phyloP scores from a whole-genome alignment of 2,797 vertebrate species.

The Coracias cyanogaster region DNA sequence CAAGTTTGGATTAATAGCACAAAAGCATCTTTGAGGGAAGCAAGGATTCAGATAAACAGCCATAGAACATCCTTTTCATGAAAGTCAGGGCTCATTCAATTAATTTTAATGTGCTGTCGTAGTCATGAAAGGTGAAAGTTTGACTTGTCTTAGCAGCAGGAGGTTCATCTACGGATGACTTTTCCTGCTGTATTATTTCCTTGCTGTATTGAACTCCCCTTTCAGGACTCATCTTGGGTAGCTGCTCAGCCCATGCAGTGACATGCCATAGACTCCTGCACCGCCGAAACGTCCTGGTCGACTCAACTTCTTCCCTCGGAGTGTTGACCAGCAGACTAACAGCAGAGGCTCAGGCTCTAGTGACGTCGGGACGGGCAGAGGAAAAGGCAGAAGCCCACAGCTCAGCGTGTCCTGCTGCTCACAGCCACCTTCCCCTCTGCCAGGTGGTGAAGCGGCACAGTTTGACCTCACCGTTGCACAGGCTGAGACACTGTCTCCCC shows the following conservation, averaged over 20 bases:
- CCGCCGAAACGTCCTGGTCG: background rate
- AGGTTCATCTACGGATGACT: background rate
- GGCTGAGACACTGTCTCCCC: background rate
- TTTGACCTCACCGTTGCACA: background rate
- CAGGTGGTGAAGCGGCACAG: background rate
- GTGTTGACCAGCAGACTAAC: background rate
- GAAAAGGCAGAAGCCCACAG: background rate
- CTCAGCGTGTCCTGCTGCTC: background rate
- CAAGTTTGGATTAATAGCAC: background rate
- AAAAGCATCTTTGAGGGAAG: background rate
- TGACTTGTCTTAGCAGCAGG: background rate
- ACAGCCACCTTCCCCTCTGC: background rate
- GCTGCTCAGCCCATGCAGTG: background rate
- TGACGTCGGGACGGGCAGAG: background rate
- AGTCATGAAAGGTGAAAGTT: background rate
- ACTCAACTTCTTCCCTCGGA: background rate
- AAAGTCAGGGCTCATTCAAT: slow-evolving; percentile 13
- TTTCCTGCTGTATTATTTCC: background rate
- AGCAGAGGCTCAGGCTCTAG: background rate
- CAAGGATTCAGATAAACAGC: background rate
- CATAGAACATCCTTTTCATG: background rate
- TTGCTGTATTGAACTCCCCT: background rate
- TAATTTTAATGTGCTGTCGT: slow-evolving; percentile 22
- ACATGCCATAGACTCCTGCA: background rate
- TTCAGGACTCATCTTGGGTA: background rate